A percentile compares a stretch with the other conserved stretches of the same genome.
Conservation (phyloP, 2,113 vertebrate genomes). For the Romanogobio albipinnatus region DNA sequence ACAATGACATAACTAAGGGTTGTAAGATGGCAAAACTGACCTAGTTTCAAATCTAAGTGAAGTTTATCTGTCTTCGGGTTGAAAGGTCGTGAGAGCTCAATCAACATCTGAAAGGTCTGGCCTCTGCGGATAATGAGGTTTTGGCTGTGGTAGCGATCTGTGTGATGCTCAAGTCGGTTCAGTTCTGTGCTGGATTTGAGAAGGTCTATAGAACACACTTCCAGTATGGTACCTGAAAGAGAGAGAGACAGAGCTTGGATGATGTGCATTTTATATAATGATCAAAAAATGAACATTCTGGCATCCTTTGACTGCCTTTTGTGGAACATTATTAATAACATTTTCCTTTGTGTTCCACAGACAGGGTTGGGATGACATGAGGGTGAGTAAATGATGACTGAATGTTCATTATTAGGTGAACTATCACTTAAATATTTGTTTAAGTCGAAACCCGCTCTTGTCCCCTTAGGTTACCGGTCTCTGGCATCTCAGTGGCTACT, state of each 20-base stretch:
- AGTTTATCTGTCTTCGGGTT: constrained; percentile 71
- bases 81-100: constrained; percentile 77
- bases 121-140: constrained; percentile 82
- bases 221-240: constrained; percentile 74
- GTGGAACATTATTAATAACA: not conserved
- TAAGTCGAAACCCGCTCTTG: not conserved
- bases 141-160: constrained; percentile 76
- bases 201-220: constrained; percentile 77
- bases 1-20: too few relatives aligned
- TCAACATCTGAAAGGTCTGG: constrained; percentile 79
- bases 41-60: constrained; percentile 79
- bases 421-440: not conserved
- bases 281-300: not conserved
- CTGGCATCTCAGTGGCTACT: constrained; percentile 35
- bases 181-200: constrained; percentile 68
- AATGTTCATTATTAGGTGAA: not conserved
- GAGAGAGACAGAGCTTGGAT: constrained; percentile 16
- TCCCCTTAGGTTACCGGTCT: constrained; percentile 54
- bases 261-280: not conserved
- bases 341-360: not conserved
- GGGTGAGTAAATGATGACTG: not conserved
- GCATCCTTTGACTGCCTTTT: not conserved
- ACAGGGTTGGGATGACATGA: too few relatives aligned
- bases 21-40: constrained; percentile 62
- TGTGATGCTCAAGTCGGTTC: constrained; percentile 81